Percentiles rank a stretch among this genome's conserved stretches.
phyloP scores from a whole-genome alignment of 2,888 invertebrate genomes.

The Galeopsomyia nigrocyanea region DNA sequence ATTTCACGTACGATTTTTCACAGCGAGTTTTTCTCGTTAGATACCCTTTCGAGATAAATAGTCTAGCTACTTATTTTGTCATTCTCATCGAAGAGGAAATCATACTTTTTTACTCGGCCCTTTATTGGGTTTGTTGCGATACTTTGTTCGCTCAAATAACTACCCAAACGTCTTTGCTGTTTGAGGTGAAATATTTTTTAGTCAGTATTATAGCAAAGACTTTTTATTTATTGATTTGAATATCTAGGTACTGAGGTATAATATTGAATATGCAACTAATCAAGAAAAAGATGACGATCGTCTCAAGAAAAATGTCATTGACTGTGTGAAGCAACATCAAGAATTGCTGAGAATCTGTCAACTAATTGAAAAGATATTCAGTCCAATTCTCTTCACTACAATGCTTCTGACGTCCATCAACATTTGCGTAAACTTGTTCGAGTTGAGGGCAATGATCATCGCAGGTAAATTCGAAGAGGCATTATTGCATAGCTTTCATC shows the following conservation, averaged over 20 bases:
- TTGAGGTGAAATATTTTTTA: constrained; percentile 5
- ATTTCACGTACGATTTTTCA: constrained; percentile 7
- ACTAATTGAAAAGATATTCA: constrained; percentile 24
- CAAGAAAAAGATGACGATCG: not conserved
- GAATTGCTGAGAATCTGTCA: constrained; percentile 17
- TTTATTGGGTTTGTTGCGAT: constrained; percentile 10
- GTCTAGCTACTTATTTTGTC: not conserved
- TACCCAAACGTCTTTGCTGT: constrained; percentile 3
- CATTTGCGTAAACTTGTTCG: constrained; percentile 9
- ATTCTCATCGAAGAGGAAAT: not conserved
- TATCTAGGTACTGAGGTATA: constrained; percentile 5
- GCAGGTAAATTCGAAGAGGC: not conserved
- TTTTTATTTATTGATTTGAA: not conserved
- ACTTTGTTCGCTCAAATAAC: constrained; percentile 20
- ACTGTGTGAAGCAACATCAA: constrained; percentile 11
- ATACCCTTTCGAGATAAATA: constrained; percentile 8
- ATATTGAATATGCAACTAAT: constrained; percentile 1
- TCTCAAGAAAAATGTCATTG: not conserved
- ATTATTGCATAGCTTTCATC: not conserved
- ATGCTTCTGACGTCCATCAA: constrained; percentile 16
- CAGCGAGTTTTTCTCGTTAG: not conserved
- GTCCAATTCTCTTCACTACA: constrained; percentile 19
- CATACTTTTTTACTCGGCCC: not conserved
- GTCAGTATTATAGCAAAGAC: not conserved
- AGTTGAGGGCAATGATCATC: not conserved